Evolutionary conservation across 2,888 invertebrate species (phyloP).

Genomic region (Cataglyphis rosenhaueri): DNA sequence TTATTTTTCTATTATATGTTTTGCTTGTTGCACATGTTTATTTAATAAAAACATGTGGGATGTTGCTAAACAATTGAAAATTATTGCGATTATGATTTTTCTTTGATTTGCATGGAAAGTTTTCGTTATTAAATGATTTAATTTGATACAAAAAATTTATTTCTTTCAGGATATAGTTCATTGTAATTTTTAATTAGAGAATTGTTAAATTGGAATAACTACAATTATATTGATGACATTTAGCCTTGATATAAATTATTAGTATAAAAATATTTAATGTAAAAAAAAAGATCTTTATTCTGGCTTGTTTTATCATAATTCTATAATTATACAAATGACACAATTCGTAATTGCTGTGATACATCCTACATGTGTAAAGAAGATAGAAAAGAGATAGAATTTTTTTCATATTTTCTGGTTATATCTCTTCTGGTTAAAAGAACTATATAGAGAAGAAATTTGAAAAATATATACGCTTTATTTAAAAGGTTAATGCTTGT

Average conservation of each 20-base stretch:
- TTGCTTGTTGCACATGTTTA: slow-evolving; percentile 44
- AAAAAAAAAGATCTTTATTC: background rate
- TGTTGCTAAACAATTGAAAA: slow-evolving; percentile 2
- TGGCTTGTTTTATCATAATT: background rate
- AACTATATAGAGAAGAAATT: background rate
- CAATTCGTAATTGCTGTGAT: background rate
- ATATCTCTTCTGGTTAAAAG: background rate
- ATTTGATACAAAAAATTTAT: background rate
- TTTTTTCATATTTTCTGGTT: background rate
- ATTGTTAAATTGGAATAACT: background rate
- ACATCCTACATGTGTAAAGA: background rate
- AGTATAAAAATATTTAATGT: background rate
- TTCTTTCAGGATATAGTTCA: background rate
- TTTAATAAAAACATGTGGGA: slow-evolving; percentile 15
- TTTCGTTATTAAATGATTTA: background rate
- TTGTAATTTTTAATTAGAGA: background rate
- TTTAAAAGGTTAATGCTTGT: background rate
- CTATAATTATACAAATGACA: background rate
- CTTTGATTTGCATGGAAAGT: background rate
- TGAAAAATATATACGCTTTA: background rate
- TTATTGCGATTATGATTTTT: slow-evolving; percentile 15
- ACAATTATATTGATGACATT: background rate
- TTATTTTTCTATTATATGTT: slow-evolving; percentile 35
- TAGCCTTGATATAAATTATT: background rate
- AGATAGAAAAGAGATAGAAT: background rate